Conservation (phyloP, 1,140 invertebrate genomes). For the Hermetia illucens region DNA sequence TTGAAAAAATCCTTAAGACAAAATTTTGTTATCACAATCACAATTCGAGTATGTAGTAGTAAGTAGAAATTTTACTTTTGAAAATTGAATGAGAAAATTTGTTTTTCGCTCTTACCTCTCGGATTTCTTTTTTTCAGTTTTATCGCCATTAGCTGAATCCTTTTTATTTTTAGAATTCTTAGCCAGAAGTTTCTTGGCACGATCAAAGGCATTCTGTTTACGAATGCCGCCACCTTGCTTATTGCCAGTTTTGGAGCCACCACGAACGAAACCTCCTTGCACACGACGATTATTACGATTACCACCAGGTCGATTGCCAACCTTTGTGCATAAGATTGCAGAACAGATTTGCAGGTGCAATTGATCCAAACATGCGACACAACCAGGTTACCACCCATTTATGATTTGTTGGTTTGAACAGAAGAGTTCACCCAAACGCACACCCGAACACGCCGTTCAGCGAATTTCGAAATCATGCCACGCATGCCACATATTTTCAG, state of each 20-base stretch:
- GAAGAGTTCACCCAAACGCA: too few species aligned
- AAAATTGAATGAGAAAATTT: conserved; percentile 5
- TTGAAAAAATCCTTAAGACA: too few species aligned
- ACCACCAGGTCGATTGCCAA: conserved; percentile 31
- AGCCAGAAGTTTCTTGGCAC: conserved; percentile 33
- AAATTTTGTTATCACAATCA: too few species aligned
- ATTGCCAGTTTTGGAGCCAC: conserved; percentile 25
- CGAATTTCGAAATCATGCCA: too few species aligned
- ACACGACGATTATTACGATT: conserved; percentile 32
- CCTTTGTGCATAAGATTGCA: too few species aligned
- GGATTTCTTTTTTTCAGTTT: conserved; percentile 19
- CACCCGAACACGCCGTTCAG: too few species aligned
- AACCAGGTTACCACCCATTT: too few species aligned
- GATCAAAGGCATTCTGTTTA: conserved; percentile 32
- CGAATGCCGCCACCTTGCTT: conserved; percentile 26
- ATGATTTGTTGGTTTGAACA: too few species aligned
- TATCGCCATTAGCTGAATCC: conserved; percentile 24
- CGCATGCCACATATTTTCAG: too few species aligned
- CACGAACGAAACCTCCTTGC: conserved; percentile 31
- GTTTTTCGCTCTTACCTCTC: conserved; percentile 24
- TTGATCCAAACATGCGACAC: too few species aligned
- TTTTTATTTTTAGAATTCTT: conserved; percentile 32
- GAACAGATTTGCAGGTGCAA: too few species aligned
- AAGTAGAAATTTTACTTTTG: conserved; percentile 8
- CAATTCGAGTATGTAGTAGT: conserved; percentile 12